phyloP scores from a whole-genome alignment of 2,888 invertebrate genomes.

The Digitonthophagus gazella region DNA sequence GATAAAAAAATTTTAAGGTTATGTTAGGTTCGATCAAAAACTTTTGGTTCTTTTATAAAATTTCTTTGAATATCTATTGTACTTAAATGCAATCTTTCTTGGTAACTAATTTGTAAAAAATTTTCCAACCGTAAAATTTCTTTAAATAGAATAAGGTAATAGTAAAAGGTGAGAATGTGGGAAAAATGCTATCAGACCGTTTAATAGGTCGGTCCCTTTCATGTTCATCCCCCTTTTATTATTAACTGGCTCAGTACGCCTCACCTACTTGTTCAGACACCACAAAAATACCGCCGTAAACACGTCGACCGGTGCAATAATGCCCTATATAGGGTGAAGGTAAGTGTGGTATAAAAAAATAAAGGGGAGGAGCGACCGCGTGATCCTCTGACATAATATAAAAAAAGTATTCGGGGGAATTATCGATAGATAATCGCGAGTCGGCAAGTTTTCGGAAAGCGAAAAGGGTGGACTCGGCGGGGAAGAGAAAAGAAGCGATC shows the following conservation, averaged over 20 bases:
- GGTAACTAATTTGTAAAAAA: no score
- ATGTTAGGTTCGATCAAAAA: no score
- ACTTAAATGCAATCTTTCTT: no score
- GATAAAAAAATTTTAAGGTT: no score
- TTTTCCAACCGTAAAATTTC: no score
- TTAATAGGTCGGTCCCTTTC: constrained; percentile 6
- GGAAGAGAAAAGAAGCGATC: constrained; percentile 41
- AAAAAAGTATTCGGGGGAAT: not conserved
- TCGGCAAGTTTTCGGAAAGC: constrained; percentile 45
- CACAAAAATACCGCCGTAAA: constrained; percentile 10
- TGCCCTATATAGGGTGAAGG: not conserved
- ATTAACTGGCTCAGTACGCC: constrained; percentile 7
- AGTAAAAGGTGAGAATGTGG: no score
- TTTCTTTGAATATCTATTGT: no score
- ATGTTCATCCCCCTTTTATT: constrained; percentile 15
- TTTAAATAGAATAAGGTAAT: no score
- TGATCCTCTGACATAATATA: constrained; percentile 23
- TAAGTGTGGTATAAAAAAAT: constrained; percentile 8
- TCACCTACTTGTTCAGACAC: constrained; percentile 12
- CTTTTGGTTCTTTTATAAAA: no score
- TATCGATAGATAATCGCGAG: constrained; percentile 39
- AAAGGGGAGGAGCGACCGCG: constrained; percentile 12
- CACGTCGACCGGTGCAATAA: not conserved
- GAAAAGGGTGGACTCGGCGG: constrained; percentile 48
- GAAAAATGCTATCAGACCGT: not conserved